These are phyloP conservation scores for Musca vetustissima DNA, from an alignment of 1,140 invertebrate species.

Conservation along the genomic window DNA sequence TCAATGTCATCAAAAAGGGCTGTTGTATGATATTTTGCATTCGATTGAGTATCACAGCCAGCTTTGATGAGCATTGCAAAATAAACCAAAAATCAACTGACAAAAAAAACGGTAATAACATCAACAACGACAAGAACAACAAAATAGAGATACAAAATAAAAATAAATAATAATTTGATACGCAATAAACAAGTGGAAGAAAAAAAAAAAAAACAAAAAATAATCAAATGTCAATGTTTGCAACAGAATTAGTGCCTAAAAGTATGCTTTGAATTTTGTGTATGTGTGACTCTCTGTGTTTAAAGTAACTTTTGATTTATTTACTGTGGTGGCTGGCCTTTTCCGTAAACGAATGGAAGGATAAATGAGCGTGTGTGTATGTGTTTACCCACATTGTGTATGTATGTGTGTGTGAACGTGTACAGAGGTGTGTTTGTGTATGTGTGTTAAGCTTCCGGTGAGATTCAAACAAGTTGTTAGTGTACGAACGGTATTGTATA, in stretches of 20 bases:
- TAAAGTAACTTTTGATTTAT: too few relatives aligned
- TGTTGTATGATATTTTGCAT: conserved; percentile 53
- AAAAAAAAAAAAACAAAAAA: neutral
- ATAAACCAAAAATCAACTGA: conserved; percentile 31
- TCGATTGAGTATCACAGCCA: conserved; percentile 54
- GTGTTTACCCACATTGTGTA: neutral
- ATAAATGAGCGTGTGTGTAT: neutral
- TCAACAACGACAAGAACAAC: neutral
- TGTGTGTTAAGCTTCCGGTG: conserved; percentile 15
- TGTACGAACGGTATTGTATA: neutral
- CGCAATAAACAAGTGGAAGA: neutral
- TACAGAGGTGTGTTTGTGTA: neutral
- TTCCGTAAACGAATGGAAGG: too few relatives aligned
- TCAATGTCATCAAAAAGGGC: conserved; percentile 56
- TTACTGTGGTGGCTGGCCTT: too few relatives aligned
- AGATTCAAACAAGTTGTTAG: conserved; percentile 27
- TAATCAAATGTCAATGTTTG: neutral
- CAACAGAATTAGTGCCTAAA: conserved; percentile 14
- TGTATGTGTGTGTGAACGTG: neutral
- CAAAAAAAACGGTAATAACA: neutral
- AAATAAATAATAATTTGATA: neutral
- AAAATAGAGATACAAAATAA: neutral
- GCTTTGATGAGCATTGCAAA: conserved; percentile 56
- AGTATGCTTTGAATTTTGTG: conserved; percentile 3
- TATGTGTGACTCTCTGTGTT: too few relatives aligned